Conservation (phyloP, 2,113 vertebrate species). For the Urocolius indicus region DNA sequence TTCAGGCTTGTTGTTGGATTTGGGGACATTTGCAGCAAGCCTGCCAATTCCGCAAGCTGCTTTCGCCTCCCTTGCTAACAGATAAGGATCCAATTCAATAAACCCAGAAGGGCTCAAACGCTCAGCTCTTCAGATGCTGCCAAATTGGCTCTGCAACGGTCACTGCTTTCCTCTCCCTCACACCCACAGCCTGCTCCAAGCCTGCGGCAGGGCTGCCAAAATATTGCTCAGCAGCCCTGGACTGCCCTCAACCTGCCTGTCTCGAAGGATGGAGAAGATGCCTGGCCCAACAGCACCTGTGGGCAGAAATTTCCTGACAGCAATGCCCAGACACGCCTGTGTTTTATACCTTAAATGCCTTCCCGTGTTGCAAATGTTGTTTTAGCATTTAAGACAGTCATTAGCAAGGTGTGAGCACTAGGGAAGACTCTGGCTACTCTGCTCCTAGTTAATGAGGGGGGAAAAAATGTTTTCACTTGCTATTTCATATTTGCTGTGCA, state of each 20-base stretch:
- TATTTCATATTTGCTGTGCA: neutral
- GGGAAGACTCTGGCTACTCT: neutral
- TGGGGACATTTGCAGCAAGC: neutral
- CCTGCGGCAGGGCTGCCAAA: neutral
- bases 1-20: neutral
- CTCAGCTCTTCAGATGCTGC: neutral
- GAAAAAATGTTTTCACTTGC: neutral
- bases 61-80: accelerated
- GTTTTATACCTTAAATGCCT: neutral
- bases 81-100: neutral
- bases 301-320: neutral
- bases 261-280: neutral
- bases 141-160: neutral
- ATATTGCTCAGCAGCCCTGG: neutral
- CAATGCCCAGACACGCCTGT: neutral
- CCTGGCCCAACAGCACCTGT: accelerated
- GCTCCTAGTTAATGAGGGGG: neutral
- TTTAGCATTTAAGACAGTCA: accelerated
- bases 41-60: neutral
- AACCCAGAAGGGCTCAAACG: neutral
- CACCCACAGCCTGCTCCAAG: accelerated
- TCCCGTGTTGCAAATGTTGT: accelerated
- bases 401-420: neutral
- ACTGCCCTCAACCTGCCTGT: neutral
- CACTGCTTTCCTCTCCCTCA: neutral